Evolutionary conservation across 2,797 vertebrate genomes (phyloP).

Genomic region (Sciurus carolinensis): DNA sequence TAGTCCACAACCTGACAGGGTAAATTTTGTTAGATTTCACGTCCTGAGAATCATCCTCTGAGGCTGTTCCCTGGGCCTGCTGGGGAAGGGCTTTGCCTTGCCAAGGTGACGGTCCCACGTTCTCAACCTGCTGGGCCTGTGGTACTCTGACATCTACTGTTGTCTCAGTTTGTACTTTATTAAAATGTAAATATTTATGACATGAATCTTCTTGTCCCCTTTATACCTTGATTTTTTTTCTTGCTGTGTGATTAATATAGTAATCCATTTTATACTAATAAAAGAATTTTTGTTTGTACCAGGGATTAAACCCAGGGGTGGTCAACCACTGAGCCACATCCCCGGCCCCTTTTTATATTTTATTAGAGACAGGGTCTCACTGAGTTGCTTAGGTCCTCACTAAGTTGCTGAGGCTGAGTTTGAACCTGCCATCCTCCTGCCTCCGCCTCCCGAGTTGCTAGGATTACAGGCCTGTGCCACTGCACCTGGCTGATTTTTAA

Average conservation of each 20-base stretch:
- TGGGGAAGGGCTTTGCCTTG: not conserved
- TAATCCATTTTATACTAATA: not conserved
- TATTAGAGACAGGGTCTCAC: too few relatives aligned
- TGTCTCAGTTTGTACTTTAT: not conserved
- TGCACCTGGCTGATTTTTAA: too few relatives aligned
- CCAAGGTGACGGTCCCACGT: too few relatives aligned
- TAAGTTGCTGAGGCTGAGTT: too few relatives aligned
- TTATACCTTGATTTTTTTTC: not conserved
- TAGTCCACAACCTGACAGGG: not conserved
- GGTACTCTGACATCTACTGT: not conserved
- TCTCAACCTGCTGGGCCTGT: not conserved
- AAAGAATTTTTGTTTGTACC: too few relatives aligned
- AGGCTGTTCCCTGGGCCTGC: not conserved
- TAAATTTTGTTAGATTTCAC: not conserved
- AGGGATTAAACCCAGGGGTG: too few relatives aligned
- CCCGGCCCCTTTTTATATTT: too few relatives aligned
- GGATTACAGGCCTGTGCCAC: too few relatives aligned
- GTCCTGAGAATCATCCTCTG: not conserved
- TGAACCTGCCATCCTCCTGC: too few relatives aligned
- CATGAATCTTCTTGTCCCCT: not conserved
- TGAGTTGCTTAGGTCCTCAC: too few relatives aligned
- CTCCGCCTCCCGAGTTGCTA: too few relatives aligned
- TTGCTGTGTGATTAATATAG: not conserved
- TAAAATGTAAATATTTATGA: not conserved
- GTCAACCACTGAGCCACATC: too few relatives aligned